These are phyloP conservation scores for Theonella swinhoei DNA, from an alignment of 37 sponge, comb jelly and placozoan genomes.

Conservation along the genomic window DNA sequence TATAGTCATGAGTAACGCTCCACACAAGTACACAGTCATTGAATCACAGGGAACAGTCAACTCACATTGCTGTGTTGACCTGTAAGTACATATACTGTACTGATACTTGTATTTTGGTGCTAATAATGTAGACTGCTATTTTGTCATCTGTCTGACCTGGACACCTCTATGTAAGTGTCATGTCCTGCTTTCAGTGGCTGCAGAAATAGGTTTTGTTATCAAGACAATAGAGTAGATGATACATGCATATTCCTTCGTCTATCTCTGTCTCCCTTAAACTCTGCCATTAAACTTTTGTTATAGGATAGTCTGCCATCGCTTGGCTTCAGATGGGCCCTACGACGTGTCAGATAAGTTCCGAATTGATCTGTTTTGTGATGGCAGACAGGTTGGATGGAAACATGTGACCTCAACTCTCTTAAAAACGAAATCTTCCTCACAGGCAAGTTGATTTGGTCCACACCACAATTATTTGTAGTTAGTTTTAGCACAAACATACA, in stretches of 20 bases:
- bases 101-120: not conserved
- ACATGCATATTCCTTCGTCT: slow-evolving; percentile 7
- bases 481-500: too few species aligned
- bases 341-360: slow-evolving; percentile 64
- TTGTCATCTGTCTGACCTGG: too few species aligned
- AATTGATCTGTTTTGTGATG: slow-evolving; percentile 43
- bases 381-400: slow-evolving; percentile 55
- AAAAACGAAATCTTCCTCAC: not conserved
- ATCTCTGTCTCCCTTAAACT: too few species aligned
- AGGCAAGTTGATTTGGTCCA: too few species aligned
- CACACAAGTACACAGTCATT: slow-evolving; percentile 53
- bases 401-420: slow-evolving; percentile 28
- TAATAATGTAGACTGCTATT: too few species aligned
- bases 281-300: too few species aligned
- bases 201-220: too few species aligned
- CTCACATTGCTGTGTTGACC: slow-evolving; percentile 72
- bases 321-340: slow-evolving; percentile 25
- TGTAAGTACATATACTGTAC: slow-evolving; percentile 44
- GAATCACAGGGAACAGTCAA: slow-evolving; percentile 66
- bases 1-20: slow-evolving; percentile 71
- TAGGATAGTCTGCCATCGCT: slow-evolving; percentile 38
- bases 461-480: too few species aligned
- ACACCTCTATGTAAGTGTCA: too few species aligned
- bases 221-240: not conserved
- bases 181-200: too few species aligned